Evolutionary conservation across 2,797 vertebrate genomes (phyloP).

Genomic region (Clarias fuscus): DNA sequence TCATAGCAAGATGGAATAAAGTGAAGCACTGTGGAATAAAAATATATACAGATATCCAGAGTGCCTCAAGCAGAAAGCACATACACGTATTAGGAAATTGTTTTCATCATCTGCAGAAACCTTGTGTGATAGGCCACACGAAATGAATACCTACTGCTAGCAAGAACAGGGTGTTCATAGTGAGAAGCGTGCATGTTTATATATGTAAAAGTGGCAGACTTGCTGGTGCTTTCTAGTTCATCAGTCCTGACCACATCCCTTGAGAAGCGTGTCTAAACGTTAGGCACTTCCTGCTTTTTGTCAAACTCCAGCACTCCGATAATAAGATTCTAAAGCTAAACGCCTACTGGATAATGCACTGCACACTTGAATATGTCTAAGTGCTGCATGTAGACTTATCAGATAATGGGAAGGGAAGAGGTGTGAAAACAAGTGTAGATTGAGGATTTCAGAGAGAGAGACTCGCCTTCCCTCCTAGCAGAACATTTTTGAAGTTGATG

Average conservation of each 20-base stretch:
- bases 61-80: background rate
- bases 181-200: background rate
- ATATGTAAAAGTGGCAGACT: background rate
- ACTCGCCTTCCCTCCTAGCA: slow-evolving; percentile 4
- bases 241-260: background rate
- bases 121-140: background rate
- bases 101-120: background rate
- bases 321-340: slow-evolving; percentile 7
- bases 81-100: background rate
- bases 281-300: slow-evolving; percentile 41
- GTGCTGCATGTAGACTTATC: background rate
- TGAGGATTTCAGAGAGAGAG: slow-evolving; percentile 24
- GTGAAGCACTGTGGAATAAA: background rate
- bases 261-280: slow-evolving; percentile 15
- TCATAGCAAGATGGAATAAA: background rate
- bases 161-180: background rate
- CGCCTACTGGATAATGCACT: background rate
- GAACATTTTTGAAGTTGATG: slow-evolving; percentile 31
- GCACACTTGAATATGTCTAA: background rate
- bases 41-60: slow-evolving; percentile 22
- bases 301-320: slow-evolving; percentile 21
- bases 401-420: background rate
- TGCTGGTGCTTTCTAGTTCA: background rate
- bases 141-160: background rate
- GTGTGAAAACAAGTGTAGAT: slow-evolving; percentile 41